These are phyloP conservation scores for Cyrtonyx montezumae DNA, from an alignment of 2,113 vertebrate genomes.

Conservation along the genomic window DNA sequence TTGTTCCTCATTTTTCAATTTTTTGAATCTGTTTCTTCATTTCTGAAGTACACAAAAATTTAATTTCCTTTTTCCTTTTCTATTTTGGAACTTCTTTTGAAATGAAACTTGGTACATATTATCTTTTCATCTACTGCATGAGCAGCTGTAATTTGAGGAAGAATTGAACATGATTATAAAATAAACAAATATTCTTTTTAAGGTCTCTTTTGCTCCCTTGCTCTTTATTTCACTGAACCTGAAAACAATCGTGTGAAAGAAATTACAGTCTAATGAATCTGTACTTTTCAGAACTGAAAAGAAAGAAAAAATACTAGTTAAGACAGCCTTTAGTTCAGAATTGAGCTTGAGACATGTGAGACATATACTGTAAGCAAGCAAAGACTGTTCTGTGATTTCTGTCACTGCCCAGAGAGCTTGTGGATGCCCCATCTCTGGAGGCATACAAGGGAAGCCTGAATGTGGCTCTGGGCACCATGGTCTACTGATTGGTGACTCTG, in stretches of 20 bases:
- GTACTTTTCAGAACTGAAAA: background rate
- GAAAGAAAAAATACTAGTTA: background rate
- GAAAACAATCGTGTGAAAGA: background rate
- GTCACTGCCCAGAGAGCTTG: background rate
- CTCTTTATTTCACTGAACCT: background rate
- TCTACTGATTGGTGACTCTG: too few species aligned
- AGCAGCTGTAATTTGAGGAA: conserved; percentile 30
- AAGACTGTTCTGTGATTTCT: background rate
- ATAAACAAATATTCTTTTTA: background rate
- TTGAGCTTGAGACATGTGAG: background rate
- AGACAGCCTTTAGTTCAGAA: background rate
- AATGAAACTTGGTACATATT: conserved; percentile 2
- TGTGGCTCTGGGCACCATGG: too few species aligned
- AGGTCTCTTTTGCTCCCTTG: background rate
- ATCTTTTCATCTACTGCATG: conserved; percentile 9
- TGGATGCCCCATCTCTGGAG: too few species aligned
- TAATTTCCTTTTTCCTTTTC: conserved; percentile 43
- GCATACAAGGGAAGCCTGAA: too few species aligned
- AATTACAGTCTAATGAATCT: background rate
- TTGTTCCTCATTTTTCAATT: background rate
- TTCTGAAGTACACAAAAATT: background rate
- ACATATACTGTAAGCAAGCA: background rate
- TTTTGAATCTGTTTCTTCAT: background rate
- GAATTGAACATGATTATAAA: background rate
- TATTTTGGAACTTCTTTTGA: conserved; percentile 35